A percentile compares a stretch with the other conserved stretches of the same genome.
Evolutionary conservation across 2,797 vertebrate species (phyloP).

Genomic region (Phataginus tetradactyla): DNA sequence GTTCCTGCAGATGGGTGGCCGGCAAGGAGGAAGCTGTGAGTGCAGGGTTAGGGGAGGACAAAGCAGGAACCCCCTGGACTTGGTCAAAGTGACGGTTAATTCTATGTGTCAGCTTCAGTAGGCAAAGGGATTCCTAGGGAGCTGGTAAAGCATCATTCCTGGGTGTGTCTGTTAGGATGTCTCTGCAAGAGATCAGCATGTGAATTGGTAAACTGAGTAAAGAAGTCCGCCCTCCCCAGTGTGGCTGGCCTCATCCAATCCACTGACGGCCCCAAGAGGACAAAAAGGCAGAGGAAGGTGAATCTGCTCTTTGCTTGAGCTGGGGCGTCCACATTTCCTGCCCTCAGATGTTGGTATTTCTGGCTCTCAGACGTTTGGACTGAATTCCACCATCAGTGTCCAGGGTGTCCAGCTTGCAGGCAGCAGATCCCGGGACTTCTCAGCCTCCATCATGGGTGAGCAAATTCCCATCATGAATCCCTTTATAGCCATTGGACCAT

Average conservation of each 20-base stretch:
- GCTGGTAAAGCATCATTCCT: background rate
- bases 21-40: background rate
- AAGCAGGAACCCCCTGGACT: fast-evolving
- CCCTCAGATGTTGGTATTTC: background rate
- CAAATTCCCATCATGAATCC: background rate
- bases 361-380: background rate
- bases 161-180: background rate
- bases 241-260: fast-evolving
- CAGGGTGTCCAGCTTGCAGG: background rate
- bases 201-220: background rate
- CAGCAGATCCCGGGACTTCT: background rate
- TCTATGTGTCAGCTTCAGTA: background rate
- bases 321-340: too few species aligned
- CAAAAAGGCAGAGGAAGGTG: background rate
- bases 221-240: background rate
- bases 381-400: background rate
- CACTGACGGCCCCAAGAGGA: background rate
- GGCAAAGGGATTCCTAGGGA: background rate
- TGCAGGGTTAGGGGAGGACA: fast-evolving
- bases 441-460: background rate
- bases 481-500: background rate
- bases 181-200: background rate
- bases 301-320: background rate
- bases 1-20: fast-evolving
- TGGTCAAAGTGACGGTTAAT: background rate